Conservation (phyloP, 2,888 invertebrate species). For the Hoplodrina blanda region DNA sequence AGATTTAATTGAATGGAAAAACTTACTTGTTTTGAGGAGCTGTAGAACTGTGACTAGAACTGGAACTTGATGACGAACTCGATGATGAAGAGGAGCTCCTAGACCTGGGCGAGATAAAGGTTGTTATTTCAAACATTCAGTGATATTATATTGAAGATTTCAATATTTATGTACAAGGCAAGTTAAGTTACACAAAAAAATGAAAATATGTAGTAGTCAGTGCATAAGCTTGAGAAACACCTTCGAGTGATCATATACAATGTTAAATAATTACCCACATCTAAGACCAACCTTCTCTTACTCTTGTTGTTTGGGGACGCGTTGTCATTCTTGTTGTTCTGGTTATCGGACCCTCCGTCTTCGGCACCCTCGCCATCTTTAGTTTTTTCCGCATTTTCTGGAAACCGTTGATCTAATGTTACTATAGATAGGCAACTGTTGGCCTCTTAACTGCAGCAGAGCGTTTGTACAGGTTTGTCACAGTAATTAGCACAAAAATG, state of each 20-base stretch:
- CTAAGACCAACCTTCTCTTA: slow-evolving; percentile 80
- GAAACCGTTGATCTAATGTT: slow-evolving; percentile 33
- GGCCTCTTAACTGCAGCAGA: background rate
- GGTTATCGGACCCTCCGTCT: slow-evolving; percentile 67
- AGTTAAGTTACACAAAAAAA: background rate
- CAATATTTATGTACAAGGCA: background rate
- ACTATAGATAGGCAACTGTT: background rate
- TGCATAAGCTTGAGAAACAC: background rate
- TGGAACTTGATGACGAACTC: slow-evolving; percentile 86
- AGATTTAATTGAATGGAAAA: background rate
- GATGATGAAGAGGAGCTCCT: slow-evolving; percentile 87
- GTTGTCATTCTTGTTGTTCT: slow-evolving; percentile 78
- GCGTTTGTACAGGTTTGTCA: background rate
- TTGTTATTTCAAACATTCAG: background rate
- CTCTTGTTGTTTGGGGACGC: slow-evolving; percentile 75
- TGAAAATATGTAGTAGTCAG: background rate
- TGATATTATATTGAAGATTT: background rate
- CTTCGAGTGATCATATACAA: background rate
- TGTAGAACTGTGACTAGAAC: slow-evolving; percentile 86
- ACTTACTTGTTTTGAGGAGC: slow-evolving; percentile 85
- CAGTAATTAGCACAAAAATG: background rate
- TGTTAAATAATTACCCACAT: slow-evolving; percentile 62
- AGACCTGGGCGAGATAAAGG: slow-evolving; percentile 71
- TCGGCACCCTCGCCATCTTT: slow-evolving; percentile 78
- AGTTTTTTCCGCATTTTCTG: slow-evolving; percentile 77